These are phyloP conservation scores for Heliconius ismenius DNA, from an alignment of 2,888 invertebrate species.

Conservation along the genomic window DNA sequence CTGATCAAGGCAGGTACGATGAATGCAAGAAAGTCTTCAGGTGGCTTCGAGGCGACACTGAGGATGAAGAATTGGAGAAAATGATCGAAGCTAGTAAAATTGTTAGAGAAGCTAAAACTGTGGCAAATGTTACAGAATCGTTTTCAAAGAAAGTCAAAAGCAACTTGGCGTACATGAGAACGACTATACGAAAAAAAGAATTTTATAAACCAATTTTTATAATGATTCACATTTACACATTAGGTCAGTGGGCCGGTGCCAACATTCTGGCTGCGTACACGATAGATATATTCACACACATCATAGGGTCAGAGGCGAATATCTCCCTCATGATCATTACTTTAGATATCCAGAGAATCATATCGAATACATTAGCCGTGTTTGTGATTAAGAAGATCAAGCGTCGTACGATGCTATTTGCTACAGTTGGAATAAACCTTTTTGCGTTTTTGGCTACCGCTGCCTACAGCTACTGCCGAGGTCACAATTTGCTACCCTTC, in stretches of 20 bases:
- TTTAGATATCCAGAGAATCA: constrained; percentile 62
- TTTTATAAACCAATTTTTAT: constrained; percentile 65
- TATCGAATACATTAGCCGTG: constrained; percentile 61
- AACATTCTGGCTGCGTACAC: constrained; percentile 63
- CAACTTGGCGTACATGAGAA: constrained; percentile 52
- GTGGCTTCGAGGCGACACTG: constrained; percentile 78
- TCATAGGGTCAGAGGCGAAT: constrained; percentile 56
- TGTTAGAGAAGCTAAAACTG: constrained; percentile 52
- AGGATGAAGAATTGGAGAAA: constrained; percentile 63
- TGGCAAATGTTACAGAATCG: constrained; percentile 49
- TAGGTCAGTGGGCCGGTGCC: constrained; percentile 65
- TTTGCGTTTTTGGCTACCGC: constrained; percentile 56
- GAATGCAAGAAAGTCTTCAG: constrained; percentile 80
- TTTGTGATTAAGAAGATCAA: constrained; percentile 67
- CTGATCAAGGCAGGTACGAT: constrained; percentile 77
- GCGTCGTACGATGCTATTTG: constrained; percentile 61
- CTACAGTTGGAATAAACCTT: constrained; percentile 57
- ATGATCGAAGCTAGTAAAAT: constrained; percentile 60
- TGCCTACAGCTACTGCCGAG: constrained; percentile 57
- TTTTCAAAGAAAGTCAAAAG: constrained; percentile 49
- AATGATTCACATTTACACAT: constrained; percentile 62
- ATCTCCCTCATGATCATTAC: constrained; percentile 62
- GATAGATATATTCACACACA: constrained; percentile 59
- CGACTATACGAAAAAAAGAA: constrained; percentile 57
- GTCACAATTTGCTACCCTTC: constrained; percentile 49